Evolutionary conservation across 2,888 invertebrate genomes (phyloP).

Genomic region (Steinernema scapterisci): DNA sequence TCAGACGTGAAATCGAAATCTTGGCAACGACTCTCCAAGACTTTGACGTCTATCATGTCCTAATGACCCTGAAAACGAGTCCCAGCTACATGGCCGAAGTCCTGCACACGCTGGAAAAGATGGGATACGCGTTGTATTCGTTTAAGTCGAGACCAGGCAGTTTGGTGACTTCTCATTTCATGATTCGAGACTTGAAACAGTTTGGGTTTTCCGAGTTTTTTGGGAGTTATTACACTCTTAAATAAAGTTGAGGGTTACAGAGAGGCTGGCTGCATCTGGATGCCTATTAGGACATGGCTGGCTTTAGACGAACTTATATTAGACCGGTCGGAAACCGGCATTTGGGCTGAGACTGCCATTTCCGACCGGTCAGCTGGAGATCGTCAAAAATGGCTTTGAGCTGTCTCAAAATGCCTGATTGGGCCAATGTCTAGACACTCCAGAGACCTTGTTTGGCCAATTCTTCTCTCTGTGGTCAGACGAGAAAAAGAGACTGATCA

Average conservation of each 20-base stretch:
- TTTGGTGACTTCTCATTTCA: neutral
- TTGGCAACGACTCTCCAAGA: neutral
- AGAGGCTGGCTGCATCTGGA: too few species aligned
- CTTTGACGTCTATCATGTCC: neutral
- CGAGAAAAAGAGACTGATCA: too few species aligned
- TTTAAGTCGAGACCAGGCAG: neutral
- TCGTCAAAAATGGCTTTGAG: too few species aligned
- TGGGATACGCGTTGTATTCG: conserved; percentile 4
- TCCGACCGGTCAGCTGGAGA: too few species aligned
- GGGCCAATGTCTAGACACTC: too few species aligned
- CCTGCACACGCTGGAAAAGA: neutral
- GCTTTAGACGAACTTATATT: too few species aligned
- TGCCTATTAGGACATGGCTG: too few species aligned
- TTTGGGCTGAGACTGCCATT: too few species aligned
- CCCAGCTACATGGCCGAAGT: neutral
- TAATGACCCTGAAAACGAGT: neutral
- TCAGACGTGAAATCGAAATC: neutral
- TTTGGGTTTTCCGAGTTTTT: neutral
- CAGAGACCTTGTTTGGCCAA: too few species aligned
- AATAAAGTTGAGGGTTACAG: neutral
- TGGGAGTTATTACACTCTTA: neutral
- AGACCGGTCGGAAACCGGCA: too few species aligned
- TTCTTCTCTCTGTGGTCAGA: too few species aligned
- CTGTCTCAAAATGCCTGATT: too few species aligned
- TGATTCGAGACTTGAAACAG: neutral